Percentiles rank a stretch among this genome's conserved stretches.
These are phyloP conservation scores for Botia kubotai DNA, from an alignment of 2,797 vertebrate species.

Conservation along the genomic window DNA sequence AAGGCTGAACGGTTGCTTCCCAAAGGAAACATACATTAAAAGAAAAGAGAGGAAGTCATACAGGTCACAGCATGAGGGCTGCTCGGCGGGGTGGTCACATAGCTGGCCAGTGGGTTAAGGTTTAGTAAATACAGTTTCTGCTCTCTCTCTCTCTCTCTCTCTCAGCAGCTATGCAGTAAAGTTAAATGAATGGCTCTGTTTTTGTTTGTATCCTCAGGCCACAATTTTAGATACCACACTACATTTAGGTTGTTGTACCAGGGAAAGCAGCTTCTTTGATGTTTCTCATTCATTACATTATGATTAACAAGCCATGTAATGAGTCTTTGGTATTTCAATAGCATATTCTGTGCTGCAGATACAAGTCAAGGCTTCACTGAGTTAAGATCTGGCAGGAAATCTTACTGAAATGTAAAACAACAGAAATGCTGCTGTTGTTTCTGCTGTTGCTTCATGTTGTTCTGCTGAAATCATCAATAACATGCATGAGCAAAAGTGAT, in stretches of 20 bases:
- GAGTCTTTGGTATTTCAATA: background rate
- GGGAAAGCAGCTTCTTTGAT: background rate
- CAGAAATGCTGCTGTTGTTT: background rate
- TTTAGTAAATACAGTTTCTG: conserved; percentile 5
- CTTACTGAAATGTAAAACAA: background rate
- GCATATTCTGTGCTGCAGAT: background rate
- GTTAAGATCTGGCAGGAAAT: background rate
- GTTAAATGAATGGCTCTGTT: background rate
- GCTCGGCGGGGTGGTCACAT: background rate
- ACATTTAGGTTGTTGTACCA: background rate
- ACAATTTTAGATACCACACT: background rate
- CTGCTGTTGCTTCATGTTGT: no score
- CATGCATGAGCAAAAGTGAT: no score
- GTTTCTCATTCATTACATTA: conserved; percentile 14
- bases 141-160: background rate
- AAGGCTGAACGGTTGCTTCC: conserved; percentile 2
- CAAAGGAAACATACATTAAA: background rate
- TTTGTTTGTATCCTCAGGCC: conserved; percentile 1
- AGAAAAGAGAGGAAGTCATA: background rate
- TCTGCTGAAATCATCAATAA: background rate
- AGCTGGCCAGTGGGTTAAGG: conserved; percentile 7
- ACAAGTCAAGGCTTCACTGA: background rate
- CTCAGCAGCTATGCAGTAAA: background rate
- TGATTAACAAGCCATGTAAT: background rate
- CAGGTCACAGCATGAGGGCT: background rate